A percentile compares a stretch with the other conserved stretches of the same genome.
Evolutionary conservation across 37 sponge, comb jelly and placozoan genomes (phyloP).

Genomic region (Spongilla lacustris): DNA sequence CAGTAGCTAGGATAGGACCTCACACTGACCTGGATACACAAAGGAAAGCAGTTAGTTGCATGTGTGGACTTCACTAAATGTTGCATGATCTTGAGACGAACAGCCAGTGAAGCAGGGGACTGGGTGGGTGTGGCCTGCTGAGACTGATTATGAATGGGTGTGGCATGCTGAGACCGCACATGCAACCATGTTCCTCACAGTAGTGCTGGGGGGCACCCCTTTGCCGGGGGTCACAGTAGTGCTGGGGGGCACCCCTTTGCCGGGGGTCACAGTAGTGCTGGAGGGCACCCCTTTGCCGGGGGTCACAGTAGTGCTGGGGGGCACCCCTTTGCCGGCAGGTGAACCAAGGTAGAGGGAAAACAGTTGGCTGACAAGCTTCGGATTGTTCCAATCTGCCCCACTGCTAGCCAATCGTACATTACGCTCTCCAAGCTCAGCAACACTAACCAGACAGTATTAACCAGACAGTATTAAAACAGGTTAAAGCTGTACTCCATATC

Average conservation of each 20-base stretch:
- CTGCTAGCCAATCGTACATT: conserved; percentile 27
- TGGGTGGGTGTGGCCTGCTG: conserved; percentile 2
- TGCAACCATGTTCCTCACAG: too few relatives aligned
- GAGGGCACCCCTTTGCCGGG: not conserved
- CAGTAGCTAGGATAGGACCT: too few relatives aligned
- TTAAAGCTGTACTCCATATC: not conserved
- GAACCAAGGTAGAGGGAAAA: conserved; percentile 55
- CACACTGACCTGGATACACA: conserved; percentile 42
- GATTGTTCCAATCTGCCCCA: conserved; percentile 44
- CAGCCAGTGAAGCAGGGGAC: conserved; percentile 44
- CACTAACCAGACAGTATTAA: conserved; percentile 41
- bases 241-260: too few relatives aligned
- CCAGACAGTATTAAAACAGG: not conserved
- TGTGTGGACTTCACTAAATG: conserved; percentile 47
- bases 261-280: too few relatives aligned
- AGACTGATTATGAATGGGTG: too few relatives aligned
- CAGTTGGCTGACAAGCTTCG: conserved; percentile 12
- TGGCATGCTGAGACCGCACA: too few relatives aligned
- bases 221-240: too few relatives aligned
- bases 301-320: not conserved
- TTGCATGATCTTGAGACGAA: conserved; percentile 48
- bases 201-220: too few relatives aligned
- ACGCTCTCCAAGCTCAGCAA: conserved; percentile 55
- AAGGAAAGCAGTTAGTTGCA: conserved; percentile 65
- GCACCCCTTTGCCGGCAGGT: not conserved